Evolutionary conservation across 2,797 vertebrate genomes (phyloP).

Genomic region (Phrynocephalus forsythii): DNA sequence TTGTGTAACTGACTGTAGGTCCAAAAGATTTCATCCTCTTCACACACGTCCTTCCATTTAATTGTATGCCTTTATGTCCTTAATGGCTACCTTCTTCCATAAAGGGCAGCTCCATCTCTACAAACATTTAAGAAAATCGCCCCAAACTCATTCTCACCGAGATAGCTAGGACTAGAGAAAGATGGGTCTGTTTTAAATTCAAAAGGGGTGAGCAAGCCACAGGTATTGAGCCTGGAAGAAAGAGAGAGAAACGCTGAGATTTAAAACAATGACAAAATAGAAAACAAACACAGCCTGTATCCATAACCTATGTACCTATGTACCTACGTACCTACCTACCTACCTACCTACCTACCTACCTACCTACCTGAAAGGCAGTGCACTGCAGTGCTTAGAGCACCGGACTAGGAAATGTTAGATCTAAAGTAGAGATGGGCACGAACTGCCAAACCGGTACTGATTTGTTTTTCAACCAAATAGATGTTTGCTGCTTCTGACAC

Average conservation of each 20-base stretch:
- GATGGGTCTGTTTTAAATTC: conserved; percentile 80
- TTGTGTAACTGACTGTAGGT: neutral
- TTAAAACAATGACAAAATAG: too few species aligned
- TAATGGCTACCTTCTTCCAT: too few species aligned
- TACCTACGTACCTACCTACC: too few species aligned
- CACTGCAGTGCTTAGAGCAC: too few species aligned
- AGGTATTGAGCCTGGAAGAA: conserved; percentile 74
- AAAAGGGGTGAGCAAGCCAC: conserved; percentile 82
- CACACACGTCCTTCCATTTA: neutral
- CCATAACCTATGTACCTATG: too few species aligned
- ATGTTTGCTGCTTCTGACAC: too few species aligned
- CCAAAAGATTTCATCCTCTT: neutral
- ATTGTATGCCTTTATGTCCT: neutral
- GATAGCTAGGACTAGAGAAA: conserved; percentile 80
- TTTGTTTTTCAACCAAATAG: too few species aligned
- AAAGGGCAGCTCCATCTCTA: neutral
- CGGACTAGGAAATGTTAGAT: too few species aligned
- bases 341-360: too few species aligned
- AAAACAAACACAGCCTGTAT: neutral
- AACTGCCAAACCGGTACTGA: too few species aligned
- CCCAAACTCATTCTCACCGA: conserved; percentile 69
- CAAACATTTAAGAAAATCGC: neutral
- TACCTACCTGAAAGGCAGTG: too few species aligned
- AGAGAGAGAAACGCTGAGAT: neutral
- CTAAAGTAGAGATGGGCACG: too few species aligned